Evolutionary conservation across 2,797 vertebrate species (phyloP).

Genomic region (Coregonus sp.): DNA sequence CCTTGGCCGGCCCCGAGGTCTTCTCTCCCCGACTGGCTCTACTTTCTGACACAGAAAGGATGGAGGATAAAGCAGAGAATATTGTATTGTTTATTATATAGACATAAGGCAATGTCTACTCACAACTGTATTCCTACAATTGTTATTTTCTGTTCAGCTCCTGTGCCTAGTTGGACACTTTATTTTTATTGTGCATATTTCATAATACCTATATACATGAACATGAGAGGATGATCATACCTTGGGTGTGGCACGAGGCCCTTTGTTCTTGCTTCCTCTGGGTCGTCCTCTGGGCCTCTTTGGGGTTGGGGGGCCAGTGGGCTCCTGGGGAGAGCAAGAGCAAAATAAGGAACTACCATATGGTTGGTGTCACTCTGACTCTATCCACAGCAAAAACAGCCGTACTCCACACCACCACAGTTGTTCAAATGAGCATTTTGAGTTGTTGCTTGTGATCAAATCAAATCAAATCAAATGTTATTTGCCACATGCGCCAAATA

Average conservation of each 20-base stretch:
- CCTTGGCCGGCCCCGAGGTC: constrained; percentile 95
- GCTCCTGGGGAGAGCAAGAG: constrained; percentile 62
- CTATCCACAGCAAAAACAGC: background rate
- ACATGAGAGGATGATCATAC: constrained; percentile 40
- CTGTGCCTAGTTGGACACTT: background rate
- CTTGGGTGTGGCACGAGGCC: constrained; percentile 69
- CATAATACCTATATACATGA: background rate
- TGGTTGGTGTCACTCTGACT: background rate
- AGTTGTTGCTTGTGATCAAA: too few relatives aligned
- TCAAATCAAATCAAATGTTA: too few relatives aligned
- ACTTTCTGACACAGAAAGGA: constrained; percentile 81
- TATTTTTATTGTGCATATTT: background rate
- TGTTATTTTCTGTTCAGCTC: background rate
- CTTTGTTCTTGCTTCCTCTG: constrained; percentile 82
- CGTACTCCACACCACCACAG: too few relatives aligned
- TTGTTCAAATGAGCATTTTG: too few relatives aligned
- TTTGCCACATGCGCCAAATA: too few relatives aligned
- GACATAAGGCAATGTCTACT: background rate
- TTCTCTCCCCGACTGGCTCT: constrained; percentile 89
- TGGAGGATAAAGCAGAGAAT: background rate
- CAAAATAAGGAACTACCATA: background rate
- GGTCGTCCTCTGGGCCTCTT: constrained; percentile 81
- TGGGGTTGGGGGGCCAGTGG: constrained; percentile 74
- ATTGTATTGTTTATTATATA: background rate
- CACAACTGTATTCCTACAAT: background rate